Evolutionary conservation across 2,113 vertebrate genomes (phyloP), one percentile per base, ranked within the genome.

Genomic region (Calyptomena viridis): DNA sequence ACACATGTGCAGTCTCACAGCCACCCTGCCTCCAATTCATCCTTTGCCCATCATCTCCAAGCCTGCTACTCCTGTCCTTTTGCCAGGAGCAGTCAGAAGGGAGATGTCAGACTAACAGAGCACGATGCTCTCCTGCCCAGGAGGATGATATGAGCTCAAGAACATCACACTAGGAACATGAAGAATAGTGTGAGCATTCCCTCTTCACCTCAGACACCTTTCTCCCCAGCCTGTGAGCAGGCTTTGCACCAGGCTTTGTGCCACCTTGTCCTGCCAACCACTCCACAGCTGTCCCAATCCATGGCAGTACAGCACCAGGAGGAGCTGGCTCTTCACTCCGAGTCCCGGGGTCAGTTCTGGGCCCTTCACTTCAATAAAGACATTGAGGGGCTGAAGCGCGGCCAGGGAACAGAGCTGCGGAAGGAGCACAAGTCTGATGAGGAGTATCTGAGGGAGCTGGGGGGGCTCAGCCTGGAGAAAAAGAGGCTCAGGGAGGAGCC

Each of bases 1-100:
- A 21, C 1, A 23, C 39, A 20, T 0, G 0, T 7, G 33, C 11
- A 9, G 35, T 9, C 50, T 28, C 42, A 63, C 1, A 1, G 50
- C 30, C 84, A 56, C n/a, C 0, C 3, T 20, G 73, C 37, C 50
- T 39, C 11, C 6, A 39, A 49, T 18, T 35, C 47, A 10, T 16
- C 49, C 47, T 33, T 46, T 28, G 27, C n/a, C 62, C 44, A 33
- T 12, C 40, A 21, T 21, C 46, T 40, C 50, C 15, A 14, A 24
- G 39, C 35, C 68, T 31, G 69, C 52, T 77, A 27, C 25, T 37
- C 67, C 58, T 28, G 30, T 1, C 15, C 35, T 27, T 44, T 8
- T 37, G 35, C 58, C 44, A 35, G 40, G 4, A 84, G 22, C 11
- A 0, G 44, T 66, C 16, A 18, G 46, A 64, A 87, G 46, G 21